Base-by-base conservation (phyloP, 92 coral and sea anemone genomes). In the Epizoanthus fatuus region DNA sequence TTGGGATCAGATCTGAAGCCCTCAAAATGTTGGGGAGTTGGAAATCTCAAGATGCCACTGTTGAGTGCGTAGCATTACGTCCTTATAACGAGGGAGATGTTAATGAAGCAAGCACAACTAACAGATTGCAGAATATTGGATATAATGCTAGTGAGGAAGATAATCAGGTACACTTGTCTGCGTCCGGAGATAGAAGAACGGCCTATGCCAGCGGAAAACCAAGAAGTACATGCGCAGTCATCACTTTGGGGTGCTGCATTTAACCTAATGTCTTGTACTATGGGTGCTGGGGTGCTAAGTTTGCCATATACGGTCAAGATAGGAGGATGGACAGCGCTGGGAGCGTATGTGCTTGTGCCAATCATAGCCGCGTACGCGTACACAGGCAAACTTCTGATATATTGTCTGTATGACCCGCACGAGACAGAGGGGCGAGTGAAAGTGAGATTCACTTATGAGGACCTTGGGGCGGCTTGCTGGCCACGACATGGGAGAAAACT, bases 251-350 rank as follows among this genome's bases (percentile, higher is more conserved):
- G 56, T n/a, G 82, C 69, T 3, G 39, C 56, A 19, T 77, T 77
- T 55, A 77, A 77, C 65, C 13, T 77, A 13, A 51, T 77, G 45
- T 58, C 64, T 10, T 17, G 56, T 12, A 51, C 49, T 20, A 40
- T 77, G 44, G 82, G 82, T 59, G 25, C 82, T 15, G 71, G 82
- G 0, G 11, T 62, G 63, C 70, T 77, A n/a, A 42, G 69, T 14
- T 64, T 77, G 9, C 82, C 82, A 35, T 77, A 77, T 53, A 44
- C 82, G 7, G 63, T 77, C 57, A 35, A 40, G 44, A 55, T 54
- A 9, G 82, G 82, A 4, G 82, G 82, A 1, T 77, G 82, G 82
- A 38, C 42, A 3, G 45, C 82, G 3, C 3, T 77, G 14, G 56
- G 15, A 12, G 69, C 69, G 8, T 60, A 59, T 19, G 3, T 77